phyloP scores from a whole-genome alignment of 2,797 vertebrate genomes.

The Cuculus canorus region DNA sequence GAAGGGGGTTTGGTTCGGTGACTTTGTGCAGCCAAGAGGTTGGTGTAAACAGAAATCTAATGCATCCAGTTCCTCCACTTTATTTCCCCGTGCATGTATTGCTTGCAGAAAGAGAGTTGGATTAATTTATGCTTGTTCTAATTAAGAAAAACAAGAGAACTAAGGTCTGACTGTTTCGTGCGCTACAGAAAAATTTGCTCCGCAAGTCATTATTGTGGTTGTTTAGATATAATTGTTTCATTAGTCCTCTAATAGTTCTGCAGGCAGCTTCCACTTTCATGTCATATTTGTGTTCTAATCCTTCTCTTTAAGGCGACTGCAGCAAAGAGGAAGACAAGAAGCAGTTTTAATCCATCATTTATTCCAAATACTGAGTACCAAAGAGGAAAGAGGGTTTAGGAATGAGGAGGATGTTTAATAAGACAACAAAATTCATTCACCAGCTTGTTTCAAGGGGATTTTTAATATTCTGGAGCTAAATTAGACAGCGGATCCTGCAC shows the following conservation, averaged over 20 bases:
- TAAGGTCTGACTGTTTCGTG: background rate
- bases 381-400: conserved; percentile 2
- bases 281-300: conserved; percentile 31
- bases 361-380: conserved; percentile 1
- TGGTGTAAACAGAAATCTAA: background rate
- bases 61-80: background rate
- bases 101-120: conserved; percentile 27
- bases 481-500: conserved; percentile 69
- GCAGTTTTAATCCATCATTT: conserved; percentile 52
- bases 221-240: conserved; percentile 70
- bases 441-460: conserved; percentile 61
- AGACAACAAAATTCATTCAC: conserved; percentile 72
- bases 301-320: conserved; percentile 24
- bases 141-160: conserved; percentile 59
- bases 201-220: conserved; percentile 50
- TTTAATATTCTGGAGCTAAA: conserved; percentile 78
- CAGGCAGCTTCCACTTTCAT: conserved; percentile 66
- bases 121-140: conserved; percentile 58
- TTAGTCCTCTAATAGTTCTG: conserved; percentile 69
- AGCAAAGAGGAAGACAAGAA: conserved; percentile 8
- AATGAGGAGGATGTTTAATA: conserved; percentile 53
- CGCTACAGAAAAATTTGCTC: conserved; percentile 39
- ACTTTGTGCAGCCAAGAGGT: background rate
- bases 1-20: background rate
- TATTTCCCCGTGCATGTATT: background rate